phyloP scores from a whole-genome alignment of 1,140 invertebrate genomes.

The Papilio helenus region DNA sequence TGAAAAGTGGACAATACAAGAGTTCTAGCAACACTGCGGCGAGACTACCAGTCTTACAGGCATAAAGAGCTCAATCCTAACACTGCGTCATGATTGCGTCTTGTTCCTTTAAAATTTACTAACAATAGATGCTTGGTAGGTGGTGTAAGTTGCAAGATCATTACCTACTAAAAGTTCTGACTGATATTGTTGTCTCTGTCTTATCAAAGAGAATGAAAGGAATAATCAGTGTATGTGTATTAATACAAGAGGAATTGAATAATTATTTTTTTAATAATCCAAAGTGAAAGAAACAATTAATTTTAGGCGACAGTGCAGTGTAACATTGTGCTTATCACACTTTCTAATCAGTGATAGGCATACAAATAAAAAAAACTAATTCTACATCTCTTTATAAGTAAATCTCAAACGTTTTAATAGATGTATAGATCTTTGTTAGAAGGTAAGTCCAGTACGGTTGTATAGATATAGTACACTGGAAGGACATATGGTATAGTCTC shows the following conservation, averaged over 20 bases:
- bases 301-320: not conserved
- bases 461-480: too few relatives aligned
- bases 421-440: too few relatives aligned
- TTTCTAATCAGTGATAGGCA: not conserved
- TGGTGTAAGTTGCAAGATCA: slow-evolving; percentile 36
- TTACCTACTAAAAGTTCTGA: too few relatives aligned
- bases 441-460: too few relatives aligned
- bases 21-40: slow-evolving; percentile 2
- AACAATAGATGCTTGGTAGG: slow-evolving; percentile 38
- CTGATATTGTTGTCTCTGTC: not conserved
- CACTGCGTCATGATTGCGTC: slow-evolving; percentile 55
- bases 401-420: not conserved
- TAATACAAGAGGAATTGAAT: not conserved
- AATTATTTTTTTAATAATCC: not conserved
- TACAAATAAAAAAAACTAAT: not conserved
- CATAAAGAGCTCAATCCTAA: slow-evolving; percentile 49
- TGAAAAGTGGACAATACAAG: not conserved
- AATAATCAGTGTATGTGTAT: too few relatives aligned
- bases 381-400: not conserved
- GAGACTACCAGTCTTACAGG: slow-evolving; percentile 54
- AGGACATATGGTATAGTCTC: too few relatives aligned
- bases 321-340: not conserved
- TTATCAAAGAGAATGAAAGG: not conserved
- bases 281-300: not conserved
- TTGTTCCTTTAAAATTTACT: slow-evolving; percentile 55